Percentiles rank a stretch among this genome's conserved stretches.
These are phyloP conservation scores for Vireo altiloquus DNA, from an alignment of 2,113 vertebrate species.

Conservation along the genomic window DNA sequence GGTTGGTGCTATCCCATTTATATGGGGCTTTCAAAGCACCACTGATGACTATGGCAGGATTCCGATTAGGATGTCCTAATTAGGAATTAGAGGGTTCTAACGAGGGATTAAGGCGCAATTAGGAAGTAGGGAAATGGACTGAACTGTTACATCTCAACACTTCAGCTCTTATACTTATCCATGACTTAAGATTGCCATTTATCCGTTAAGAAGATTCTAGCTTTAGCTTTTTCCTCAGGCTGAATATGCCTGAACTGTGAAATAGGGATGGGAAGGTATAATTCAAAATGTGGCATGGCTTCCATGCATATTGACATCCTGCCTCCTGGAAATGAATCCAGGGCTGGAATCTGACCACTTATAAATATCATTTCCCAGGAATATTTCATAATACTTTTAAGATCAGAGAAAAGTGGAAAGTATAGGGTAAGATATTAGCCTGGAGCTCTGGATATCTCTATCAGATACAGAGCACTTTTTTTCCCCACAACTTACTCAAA, in stretches of 20 bases:
- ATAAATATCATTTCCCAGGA: neutral
- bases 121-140: neutral
- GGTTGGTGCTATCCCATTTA: neutral
- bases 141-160: neutral
- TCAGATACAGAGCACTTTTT: neutral
- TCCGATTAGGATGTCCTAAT: neutral
- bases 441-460: neutral
- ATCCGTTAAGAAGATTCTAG: conserved; percentile 42
- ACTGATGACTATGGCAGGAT: neutral
- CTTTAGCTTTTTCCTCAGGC: neutral
- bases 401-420: neutral
- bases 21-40: neutral
- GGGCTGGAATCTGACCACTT: neutral
- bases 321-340: neutral
- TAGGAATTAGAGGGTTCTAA: conserved; percentile 29
- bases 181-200: conserved; percentile 38
- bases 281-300: neutral
- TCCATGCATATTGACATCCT: neutral
- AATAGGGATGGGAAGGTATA: neutral
- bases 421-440: neutral
- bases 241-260: neutral
- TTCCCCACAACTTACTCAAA: neutral
- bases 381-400: neutral
- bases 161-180: neutral
- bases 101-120: neutral